phyloP scores from a whole-genome alignment of 1,140 invertebrate genomes.

The Sitobion miscanthi region DNA sequence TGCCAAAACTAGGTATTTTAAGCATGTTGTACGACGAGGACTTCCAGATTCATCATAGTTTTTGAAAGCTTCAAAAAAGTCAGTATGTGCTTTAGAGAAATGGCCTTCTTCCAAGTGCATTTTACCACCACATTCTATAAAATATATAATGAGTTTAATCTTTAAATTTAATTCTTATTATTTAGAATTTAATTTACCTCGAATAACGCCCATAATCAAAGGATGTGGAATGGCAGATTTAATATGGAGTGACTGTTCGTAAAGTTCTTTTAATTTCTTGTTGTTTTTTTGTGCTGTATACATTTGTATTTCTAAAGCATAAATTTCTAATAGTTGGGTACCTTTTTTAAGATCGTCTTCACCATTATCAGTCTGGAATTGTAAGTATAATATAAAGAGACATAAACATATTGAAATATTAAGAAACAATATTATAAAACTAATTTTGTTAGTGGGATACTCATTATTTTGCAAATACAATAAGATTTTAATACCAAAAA shows the following conservation, averaged over 20 bases:
- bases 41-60: slow-evolving; percentile 99
- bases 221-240: slow-evolving; percentile 99
- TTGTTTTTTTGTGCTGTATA: slow-evolving; percentile 99
- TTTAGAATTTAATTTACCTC: slow-evolving; percentile 70
- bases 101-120: slow-evolving; percentile 99
- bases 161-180: background rate
- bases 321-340: slow-evolving; percentile 97
- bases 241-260: slow-evolving; percentile 98
- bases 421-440: background rate
- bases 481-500: background rate
- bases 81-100: slow-evolving; percentile 98
- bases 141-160: slow-evolving; percentile 39
- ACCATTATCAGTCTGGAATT: slow-evolving; percentile 91
- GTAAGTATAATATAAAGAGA: slow-evolving; percentile 49
- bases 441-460: background rate
- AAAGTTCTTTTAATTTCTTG: slow-evolving; percentile 97
- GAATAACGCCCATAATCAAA: slow-evolving; percentile 98
- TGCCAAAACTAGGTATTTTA: slow-evolving; percentile 98
- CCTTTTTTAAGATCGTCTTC: slow-evolving; percentile 99
- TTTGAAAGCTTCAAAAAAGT: slow-evolving; percentile 99
- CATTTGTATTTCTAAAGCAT: slow-evolving; percentile 99
- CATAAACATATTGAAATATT: background rate
- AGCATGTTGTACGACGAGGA: slow-evolving; percentile 92
- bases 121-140: slow-evolving; percentile 96
- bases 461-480: background rate